Conservation (phyloP, 2,797 vertebrate genomes). For the Myoxocephalus aenaeus region DNA sequence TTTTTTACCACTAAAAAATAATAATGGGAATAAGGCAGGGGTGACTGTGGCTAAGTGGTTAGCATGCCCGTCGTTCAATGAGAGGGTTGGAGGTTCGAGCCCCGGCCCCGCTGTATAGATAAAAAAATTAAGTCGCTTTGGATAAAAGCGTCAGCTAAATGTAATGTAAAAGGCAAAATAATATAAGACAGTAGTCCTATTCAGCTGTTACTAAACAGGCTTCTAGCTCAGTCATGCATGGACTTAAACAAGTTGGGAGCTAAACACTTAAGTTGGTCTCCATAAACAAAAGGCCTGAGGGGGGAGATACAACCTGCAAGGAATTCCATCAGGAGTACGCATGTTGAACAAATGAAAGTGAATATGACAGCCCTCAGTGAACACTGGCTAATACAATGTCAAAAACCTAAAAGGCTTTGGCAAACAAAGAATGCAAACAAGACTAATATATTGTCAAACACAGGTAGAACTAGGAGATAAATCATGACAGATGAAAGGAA, state of each 20-base stretch:
- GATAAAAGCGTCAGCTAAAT: too few species aligned
- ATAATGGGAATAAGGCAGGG: not conserved
- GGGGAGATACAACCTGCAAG: constrained; percentile 3
- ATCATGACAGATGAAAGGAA: constrained; percentile 46
- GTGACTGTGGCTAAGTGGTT: too few species aligned
- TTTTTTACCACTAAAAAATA: not conserved
- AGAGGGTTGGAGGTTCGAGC: too few species aligned
- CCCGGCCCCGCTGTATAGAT: too few species aligned
- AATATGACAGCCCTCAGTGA: constrained; percentile 28
- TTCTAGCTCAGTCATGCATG: constrained; percentile 10
- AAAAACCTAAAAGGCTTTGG: constrained; percentile 18
- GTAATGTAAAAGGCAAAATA: too few species aligned
- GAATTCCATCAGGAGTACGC: not conserved
- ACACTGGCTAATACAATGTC: constrained; percentile 8
- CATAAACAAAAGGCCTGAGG: constrained; percentile 22
- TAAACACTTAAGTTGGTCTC: not conserved
- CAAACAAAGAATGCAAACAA: constrained; percentile 32
- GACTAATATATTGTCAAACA: constrained; percentile 46
- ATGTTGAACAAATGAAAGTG: not conserved
- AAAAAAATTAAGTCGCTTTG: too few species aligned
- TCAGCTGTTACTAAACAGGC: not conserved
- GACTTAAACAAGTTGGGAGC: constrained; percentile 14
- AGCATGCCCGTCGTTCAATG: too few species aligned
- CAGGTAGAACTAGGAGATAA: constrained; percentile 33
- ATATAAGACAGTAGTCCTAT: not conserved